Base-by-base conservation (phyloP, 2,113 vertebrate genomes). In the Rafetus swinhoei region DNA sequence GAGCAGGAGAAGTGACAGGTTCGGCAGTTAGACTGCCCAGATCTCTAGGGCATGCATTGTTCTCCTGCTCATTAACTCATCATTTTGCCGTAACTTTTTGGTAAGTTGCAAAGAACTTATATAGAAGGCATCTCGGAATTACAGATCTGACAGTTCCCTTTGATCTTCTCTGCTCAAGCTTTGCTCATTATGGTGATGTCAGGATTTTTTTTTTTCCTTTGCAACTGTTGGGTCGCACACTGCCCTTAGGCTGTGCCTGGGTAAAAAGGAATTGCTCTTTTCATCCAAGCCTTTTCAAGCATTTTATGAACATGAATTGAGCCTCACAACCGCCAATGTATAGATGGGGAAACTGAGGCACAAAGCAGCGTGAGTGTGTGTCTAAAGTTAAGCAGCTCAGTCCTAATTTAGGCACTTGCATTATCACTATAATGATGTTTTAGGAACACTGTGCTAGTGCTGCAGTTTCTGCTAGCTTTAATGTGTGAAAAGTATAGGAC, bases 311-410 rank as follows among this genome's bases (percentile, higher is more conserved):
- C 1, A 0, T 15, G n/a, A 45, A 0, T 54, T 82, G 60, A 56
- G 24, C 69, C 53, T 21, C 12, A 1, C 1, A 0, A 6, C 16
- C 2, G 39, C 0, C 0, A 12, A 0, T 27, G 3, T 24, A 3
- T 16, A 74, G 4, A 12, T 35, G 7, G 59, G 81, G 79, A 76
- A 57, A 8, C 1, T 5, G 72, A 54, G 32, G 72, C 18, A 35
- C 25, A 35, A 16, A 0, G 1, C 4, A 19, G 21, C 55, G 11
- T 74, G 32, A 74, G 21, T 74, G 6, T 7, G 10, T 24, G 3
- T 39, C 21, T 74, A 16, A 74, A 74, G 35, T 39, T 74, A 74
- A 74, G 72, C 72, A 39, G 13, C 7, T 18, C 10, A 5, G 0
- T 15, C 25, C 9, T 76, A 69, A 7, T 56, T 84, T 77, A 69